Percentiles rank a stretch among this genome's conserved stretches.
Conservation (phyloP, 2,797 vertebrate species). For the Leucoraja ocellata region DNA sequence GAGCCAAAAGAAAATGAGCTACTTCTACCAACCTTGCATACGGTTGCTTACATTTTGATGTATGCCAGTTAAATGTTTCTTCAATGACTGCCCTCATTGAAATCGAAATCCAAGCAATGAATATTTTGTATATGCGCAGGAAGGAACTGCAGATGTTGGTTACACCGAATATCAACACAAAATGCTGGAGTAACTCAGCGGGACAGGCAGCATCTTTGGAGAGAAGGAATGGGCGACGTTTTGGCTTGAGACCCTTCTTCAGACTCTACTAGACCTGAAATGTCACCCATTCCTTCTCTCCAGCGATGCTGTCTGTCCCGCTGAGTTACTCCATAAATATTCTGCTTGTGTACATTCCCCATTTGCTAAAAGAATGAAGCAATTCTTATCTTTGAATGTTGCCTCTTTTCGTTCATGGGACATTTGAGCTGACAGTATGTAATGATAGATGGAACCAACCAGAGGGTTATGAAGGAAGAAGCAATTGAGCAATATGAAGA, state of each 20-base stretch:
- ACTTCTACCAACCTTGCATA: not conserved
- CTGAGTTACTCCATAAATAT: too few species aligned
- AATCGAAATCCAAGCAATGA: not conserved
- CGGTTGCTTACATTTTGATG: not conserved
- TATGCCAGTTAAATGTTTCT: not conserved
- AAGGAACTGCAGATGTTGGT: too few species aligned
- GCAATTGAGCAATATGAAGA: not conserved
- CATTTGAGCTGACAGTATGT: not conserved
- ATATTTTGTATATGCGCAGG: too few species aligned
- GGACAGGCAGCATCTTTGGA: too few species aligned
- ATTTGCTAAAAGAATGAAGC: not conserved
- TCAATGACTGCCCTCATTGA: not conserved
- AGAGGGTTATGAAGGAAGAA: not conserved
- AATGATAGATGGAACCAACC: not conserved
- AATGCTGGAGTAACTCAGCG: too few species aligned
- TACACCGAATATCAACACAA: too few species aligned
- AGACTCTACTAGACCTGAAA: too few species aligned
- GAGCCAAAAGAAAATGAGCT: not conserved
- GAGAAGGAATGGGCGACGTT: too few species aligned
- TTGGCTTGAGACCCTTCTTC: too few species aligned
- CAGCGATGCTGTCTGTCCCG: too few species aligned
- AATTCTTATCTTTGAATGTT: not conserved
- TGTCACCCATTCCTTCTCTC: too few species aligned
- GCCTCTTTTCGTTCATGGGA: not conserved
- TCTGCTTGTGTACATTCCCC: not conserved